These are phyloP conservation scores for Percopsis omiscomaycus DNA, from an alignment of 2,797 vertebrate genomes.

Conservation along the genomic window DNA sequence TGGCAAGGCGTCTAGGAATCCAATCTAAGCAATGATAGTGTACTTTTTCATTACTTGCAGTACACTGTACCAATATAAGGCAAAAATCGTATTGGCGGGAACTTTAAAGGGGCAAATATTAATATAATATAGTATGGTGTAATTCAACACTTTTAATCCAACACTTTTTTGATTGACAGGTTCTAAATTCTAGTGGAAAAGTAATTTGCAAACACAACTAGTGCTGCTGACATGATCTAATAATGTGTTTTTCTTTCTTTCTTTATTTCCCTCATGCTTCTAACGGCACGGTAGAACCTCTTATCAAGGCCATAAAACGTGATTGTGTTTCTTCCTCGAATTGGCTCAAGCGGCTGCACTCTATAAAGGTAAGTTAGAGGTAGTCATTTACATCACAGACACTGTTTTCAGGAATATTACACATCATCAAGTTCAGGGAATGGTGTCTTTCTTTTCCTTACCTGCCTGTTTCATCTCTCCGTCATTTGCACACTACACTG, in stretches of 20 bases:
- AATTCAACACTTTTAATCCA: not conserved
- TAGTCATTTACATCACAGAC: slow-evolving; percentile 82
- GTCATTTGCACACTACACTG: slow-evolving; percentile 19
- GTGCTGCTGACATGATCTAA: slow-evolving; percentile 41
- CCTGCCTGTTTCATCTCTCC: not conserved
- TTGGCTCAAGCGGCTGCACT: slow-evolving; percentile 70
- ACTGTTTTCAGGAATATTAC: slow-evolving; percentile 62
- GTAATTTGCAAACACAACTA: slow-evolving; percentile 15
- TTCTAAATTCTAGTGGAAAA: slow-evolving; percentile 18
- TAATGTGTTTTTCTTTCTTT: slow-evolving; percentile 44
- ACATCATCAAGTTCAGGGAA: not conserved
- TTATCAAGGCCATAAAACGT: slow-evolving; percentile 59
- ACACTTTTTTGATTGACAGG: not conserved
- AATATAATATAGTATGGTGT: not conserved
- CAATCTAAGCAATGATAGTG: too few species aligned
- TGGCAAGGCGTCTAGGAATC: too few species aligned
- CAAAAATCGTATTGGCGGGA: too few species aligned
- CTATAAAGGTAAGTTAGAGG: slow-evolving; percentile 61
- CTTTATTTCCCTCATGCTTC: slow-evolving; percentile 33
- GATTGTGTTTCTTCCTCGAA: slow-evolving; percentile 70
- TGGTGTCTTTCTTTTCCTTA: not conserved
- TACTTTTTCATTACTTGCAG: too few species aligned
- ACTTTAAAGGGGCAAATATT: too few species aligned
- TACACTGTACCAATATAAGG: too few species aligned
- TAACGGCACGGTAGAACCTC: slow-evolving; percentile 43